Base-by-base conservation (phyloP, 1,140 invertebrate species). In the Cheumatopsyche charites region DNA sequence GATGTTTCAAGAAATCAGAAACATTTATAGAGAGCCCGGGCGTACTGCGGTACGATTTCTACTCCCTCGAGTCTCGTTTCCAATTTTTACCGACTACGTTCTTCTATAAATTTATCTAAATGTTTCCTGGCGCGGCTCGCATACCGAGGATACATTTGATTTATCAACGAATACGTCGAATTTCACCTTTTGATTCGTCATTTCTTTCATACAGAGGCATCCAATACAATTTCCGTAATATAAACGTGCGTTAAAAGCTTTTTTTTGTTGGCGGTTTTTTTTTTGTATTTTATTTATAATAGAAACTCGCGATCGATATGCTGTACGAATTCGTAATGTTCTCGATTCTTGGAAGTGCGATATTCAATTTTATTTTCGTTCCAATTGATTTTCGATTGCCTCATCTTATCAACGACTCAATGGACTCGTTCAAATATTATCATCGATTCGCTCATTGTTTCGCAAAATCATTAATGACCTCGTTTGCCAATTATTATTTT, bases 21-120 rank as follows among this genome's bases (percentile, higher is more conserved):
- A 52, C 47, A 52, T 52, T 52, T 52, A 17, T 52, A 52, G 5
- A 17, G n/a, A 17, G 15, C 47, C 1, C 47, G 15, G n/a, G 47
- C 9, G 47, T 19, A 17, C 15, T 52, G 19, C 47, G 23, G 58
- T 13, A 62, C 58, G 26, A 15, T 15, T 62, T 62, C 23, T 21
- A n/a, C 11, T 36, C 58, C 58, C 58, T n/a, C 25, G 58, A 23
- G 58, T 62, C 26, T 62, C 58, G 26, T 62, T 62, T 36, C 58
- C 26, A 26, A 26, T 26, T 62, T 62, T 62, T 62, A 29, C 23
- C 7, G 26, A 23, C 13, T 36, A 9, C 13, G n/a, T 13, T 62
- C 58, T 62, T 6, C 26, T 62, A 36, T 62, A 62, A 29, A 62
- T 62, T 62, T 62, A 29, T 62, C 58, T 62, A 62, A 62, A 62